Percentiles rank a stretch among this genome's conserved stretches.
phyloP scores from a whole-genome alignment of 1,140 invertebrate species.

The Magallana ariakensis region DNA sequence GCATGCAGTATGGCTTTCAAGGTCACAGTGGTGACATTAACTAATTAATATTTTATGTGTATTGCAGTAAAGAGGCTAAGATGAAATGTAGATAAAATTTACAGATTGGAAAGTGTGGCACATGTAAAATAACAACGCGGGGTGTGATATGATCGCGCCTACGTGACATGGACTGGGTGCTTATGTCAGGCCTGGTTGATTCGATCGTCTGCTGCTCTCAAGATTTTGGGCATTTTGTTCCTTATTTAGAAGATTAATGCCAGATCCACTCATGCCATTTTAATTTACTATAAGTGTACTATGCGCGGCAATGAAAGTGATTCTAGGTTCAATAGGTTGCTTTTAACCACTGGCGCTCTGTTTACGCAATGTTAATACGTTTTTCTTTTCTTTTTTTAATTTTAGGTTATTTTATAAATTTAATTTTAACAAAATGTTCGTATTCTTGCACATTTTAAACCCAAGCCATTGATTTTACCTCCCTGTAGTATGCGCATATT shows the following conservation, averaged over 20 bases:
- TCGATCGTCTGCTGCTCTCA: constrained; percentile 19
- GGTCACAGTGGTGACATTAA: background rate
- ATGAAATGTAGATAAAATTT: constrained; percentile 20
- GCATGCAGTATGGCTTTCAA: too few relatives aligned
- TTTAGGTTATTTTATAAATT: too few relatives aligned
- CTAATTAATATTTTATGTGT: constrained; percentile 18
- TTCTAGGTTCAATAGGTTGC: too few relatives aligned
- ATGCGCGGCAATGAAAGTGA: background rate
- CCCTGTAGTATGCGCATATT: too few relatives aligned
- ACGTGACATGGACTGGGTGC: constrained; percentile 15
- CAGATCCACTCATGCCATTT: constrained; percentile 7
- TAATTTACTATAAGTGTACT: constrained; percentile 17
- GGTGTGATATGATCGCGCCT: constrained; percentile 14
- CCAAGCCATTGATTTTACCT: too few relatives aligned
- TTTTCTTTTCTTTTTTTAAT: too few relatives aligned
- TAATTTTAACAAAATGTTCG: too few relatives aligned
- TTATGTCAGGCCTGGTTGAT: background rate
- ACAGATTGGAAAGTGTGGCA: background rate
- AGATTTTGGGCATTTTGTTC: background rate
- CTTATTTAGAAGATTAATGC: constrained; percentile 22
- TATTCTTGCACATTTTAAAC: too few relatives aligned
- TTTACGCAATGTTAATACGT: too few relatives aligned
- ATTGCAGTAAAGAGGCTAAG: constrained; percentile 22
- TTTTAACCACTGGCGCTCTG: too few relatives aligned
- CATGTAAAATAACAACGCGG: background rate